Conservation (phyloP, 1,140 invertebrate genomes). For the Pentalonia nigronervosa region DNA sequence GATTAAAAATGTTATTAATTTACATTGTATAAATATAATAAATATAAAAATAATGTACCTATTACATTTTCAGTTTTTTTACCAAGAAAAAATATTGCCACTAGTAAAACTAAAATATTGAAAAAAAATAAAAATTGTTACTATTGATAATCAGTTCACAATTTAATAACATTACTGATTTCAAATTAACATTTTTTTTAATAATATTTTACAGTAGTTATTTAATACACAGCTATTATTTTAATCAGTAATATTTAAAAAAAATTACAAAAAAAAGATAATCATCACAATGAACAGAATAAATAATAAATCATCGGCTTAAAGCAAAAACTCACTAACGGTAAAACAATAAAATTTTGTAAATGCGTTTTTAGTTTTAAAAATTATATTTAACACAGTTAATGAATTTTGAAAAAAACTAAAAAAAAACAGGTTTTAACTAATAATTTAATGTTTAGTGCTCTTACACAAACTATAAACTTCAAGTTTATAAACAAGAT, state of each 20-base stretch:
- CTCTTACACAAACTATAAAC: too few species aligned
- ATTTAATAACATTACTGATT: slow-evolving; percentile 18
- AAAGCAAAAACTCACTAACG: too few species aligned
- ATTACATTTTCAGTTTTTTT: background rate
- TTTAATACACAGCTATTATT: background rate
- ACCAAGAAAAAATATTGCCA: background rate
- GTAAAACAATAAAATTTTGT: too few species aligned
- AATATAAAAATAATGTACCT: background rate
- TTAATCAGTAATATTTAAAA: background rate
- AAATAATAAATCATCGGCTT: background rate
- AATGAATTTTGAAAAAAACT: too few species aligned
- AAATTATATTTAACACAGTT: too few species aligned
- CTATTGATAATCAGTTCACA: slow-evolving; percentile 15
- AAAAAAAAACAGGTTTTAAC: too few species aligned
- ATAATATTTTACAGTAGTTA: background rate
- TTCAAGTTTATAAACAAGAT: too few species aligned
- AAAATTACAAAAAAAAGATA: background rate
- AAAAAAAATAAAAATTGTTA: background rate
- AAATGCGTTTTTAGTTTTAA: too few species aligned
- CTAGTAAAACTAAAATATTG: background rate
- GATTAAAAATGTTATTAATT: background rate
- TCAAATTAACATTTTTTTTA: slow-evolving; percentile 8
- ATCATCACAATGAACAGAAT: background rate
- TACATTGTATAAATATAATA: background rate
- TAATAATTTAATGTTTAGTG: too few species aligned